Base-by-base conservation (phyloP, 2,888 invertebrate genomes). In the Eubasilissa splendida region DNA sequence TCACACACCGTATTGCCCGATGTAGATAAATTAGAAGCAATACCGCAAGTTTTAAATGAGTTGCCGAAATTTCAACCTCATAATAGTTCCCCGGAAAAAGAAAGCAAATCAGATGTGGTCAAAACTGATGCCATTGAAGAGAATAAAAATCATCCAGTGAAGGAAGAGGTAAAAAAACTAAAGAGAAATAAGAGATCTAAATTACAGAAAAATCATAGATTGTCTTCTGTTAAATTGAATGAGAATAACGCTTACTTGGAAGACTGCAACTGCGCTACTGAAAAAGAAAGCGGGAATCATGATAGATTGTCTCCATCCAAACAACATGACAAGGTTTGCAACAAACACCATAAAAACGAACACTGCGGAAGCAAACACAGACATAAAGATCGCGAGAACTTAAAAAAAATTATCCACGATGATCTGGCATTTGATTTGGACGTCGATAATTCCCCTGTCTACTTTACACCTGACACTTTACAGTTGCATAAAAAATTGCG, bases 261-360 rank as follows among this genome's bases (percentile, higher is more conserved):
- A 54, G 50, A 58, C 14, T 8, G 63, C 31, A 52, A 12, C 42
- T 42, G 53, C 63, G 11, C 31, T 33, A 33, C 33, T 14, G 53
- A 68, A 31, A n/a, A 2, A 5, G 11, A 68, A 50, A 10, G 52
- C 11, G 68, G 50, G 50, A 68, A 77, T 56, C 14, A 65, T 52
- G 70, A 80, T 31, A 76, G 80, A 71, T 33, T 70, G 52, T 80
- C 80, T 4, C 80, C 80, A n/a, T 42, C 60, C 8, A 80, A 80
- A 60, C 65, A 56, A 3, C 58, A 66, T 4, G 74, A 71, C 22
- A 81, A 77, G 59, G 70, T 68, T 33, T 79, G 65, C 68, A 79
- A 42, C 56, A 82, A 77, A 53, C 70, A 65, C 33, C 77, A 82
- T 54, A 82, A 79, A 50, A 82, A 82, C 14, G 79, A 79, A 14